Percentiles rank a stretch among this genome's conserved stretches.
phyloP scores from a whole-genome alignment of 2,113 vertebrate species.

The Holacanthus passer region DNA sequence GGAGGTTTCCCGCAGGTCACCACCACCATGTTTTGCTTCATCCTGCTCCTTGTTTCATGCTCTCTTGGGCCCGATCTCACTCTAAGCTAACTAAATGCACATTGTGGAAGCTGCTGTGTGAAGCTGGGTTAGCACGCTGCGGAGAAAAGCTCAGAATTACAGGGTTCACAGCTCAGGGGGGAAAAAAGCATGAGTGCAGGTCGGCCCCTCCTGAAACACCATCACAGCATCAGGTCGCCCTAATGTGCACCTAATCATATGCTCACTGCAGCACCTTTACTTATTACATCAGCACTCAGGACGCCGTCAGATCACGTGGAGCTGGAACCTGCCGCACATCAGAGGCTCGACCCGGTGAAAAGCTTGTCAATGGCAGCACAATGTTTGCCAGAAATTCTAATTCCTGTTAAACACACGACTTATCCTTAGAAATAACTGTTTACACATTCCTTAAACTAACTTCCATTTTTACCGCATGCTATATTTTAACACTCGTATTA shows the following conservation, averaged over 20 bases:
- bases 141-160: slow-evolving; percentile 21
- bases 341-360: slow-evolving; percentile 35
- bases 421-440: slow-evolving; percentile 2
- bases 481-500: slow-evolving; percentile 11
- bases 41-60: slow-evolving; percentile 50
- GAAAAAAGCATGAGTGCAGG: slow-evolving; percentile 22
- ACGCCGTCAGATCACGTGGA: slow-evolving; percentile 21
- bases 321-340: neutral
- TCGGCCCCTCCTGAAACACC: neutral
- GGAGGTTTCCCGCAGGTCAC: slow-evolving; percentile 57
- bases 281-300: slow-evolving; percentile 10
- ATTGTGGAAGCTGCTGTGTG: neutral
- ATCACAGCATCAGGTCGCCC: slow-evolving; percentile 33
- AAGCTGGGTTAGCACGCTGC: slow-evolving; percentile 2
- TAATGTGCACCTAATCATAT: slow-evolving; percentile 30
- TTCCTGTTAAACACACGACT: neutral
- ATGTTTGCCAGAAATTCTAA: neutral
- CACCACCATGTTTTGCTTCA: slow-evolving; percentile 47
- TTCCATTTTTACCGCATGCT: neutral
- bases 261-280: slow-evolving; percentile 28
- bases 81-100: slow-evolving; percentile 46
- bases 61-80: slow-evolving; percentile 36
- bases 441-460: neutral
- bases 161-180: slow-evolving; percentile 34
- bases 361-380: slow-evolving; percentile 38